These are phyloP conservation scores for Drosophila saltans DNA, from an alignment of 1,140 invertebrate genomes.

Conservation along the genomic window DNA sequence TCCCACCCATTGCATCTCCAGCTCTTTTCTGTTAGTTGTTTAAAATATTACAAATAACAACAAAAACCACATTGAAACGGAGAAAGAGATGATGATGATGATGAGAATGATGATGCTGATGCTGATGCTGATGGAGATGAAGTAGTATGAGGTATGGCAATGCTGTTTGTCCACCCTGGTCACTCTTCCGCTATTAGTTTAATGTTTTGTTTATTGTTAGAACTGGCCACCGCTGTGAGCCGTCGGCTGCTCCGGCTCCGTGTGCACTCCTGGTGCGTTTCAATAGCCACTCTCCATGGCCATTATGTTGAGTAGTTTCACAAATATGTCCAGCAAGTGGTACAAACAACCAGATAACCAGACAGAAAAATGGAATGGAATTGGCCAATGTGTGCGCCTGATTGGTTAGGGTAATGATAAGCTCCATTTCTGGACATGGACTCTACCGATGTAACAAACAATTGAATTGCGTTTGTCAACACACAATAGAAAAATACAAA, in stretches of 20 bases:
- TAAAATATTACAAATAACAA: slow-evolving; percentile 69
- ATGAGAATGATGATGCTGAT: slow-evolving; percentile 19
- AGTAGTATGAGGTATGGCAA: slow-evolving; percentile 38
- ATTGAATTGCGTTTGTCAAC: slow-evolving; percentile 43
- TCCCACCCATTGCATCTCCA: neutral
- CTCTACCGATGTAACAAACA: slow-evolving; percentile 36
- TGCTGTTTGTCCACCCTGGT: slow-evolving; percentile 7
- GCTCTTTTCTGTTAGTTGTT: slow-evolving; percentile 62
- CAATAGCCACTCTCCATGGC: slow-evolving; percentile 73
- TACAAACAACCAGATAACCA: slow-evolving; percentile 1
- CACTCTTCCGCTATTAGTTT: slow-evolving; percentile 72
- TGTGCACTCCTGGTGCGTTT: slow-evolving; percentile 53
- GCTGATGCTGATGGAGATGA: slow-evolving; percentile 31
- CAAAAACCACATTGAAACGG: slow-evolving; percentile 18
- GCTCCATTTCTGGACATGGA: slow-evolving; percentile 21
- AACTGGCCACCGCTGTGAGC: slow-evolving; percentile 49
- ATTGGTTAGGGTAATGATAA: slow-evolving; percentile 66
- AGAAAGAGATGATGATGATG: slow-evolving; percentile 23
- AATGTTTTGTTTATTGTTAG: slow-evolving; percentile 80
- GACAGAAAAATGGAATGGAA: slow-evolving; percentile 6
- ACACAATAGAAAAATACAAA: slow-evolving; percentile 17
- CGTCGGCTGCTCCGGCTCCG: neutral
- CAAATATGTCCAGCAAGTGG: slow-evolving; percentile 41
- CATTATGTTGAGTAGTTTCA: slow-evolving; percentile 79
- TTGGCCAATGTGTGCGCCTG: slow-evolving; percentile 41